These are phyloP conservation scores for Psococerastis gibbosa DNA, from an alignment of 2,888 invertebrate species.

Conservation along the genomic window DNA sequence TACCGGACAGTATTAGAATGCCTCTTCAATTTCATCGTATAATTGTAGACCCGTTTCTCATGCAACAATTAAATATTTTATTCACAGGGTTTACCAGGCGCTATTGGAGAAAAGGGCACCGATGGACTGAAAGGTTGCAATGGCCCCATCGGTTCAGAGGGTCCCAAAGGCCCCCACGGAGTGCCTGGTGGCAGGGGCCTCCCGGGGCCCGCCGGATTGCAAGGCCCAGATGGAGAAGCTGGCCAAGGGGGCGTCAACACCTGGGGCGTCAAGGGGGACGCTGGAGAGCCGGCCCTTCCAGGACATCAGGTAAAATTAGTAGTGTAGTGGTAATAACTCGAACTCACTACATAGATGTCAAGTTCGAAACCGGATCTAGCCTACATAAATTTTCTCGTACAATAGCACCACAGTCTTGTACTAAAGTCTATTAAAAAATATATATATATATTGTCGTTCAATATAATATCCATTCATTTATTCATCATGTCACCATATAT, in stretches of 20 bases:
- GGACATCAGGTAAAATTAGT: conserved; percentile 36
- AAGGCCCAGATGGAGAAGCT: conserved; percentile 37
- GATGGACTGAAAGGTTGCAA: conserved; percentile 42
- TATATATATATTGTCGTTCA: too few species aligned
- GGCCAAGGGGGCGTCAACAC: conserved; percentile 63
- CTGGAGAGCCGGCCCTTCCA: conserved; percentile 37
- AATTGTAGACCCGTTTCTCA: too few species aligned
- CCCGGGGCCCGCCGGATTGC: conserved; percentile 51
- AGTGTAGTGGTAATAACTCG: too few species aligned
- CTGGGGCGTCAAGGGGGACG: conserved; percentile 47
- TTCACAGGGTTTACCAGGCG: conserved; percentile 70
- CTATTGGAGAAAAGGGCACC: conserved; percentile 56
- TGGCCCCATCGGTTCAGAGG: conserved; percentile 40
- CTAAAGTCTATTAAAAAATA: too few species aligned
- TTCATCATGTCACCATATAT: too few species aligned
- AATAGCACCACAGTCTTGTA: too few species aligned
- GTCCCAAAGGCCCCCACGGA: conserved; percentile 40
- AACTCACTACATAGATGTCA: too few species aligned
- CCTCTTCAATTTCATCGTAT: too few species aligned
- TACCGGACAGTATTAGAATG: too few species aligned
- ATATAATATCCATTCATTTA: too few species aligned
- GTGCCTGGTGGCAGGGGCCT: conserved; percentile 30
- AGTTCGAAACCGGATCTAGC: too few species aligned
- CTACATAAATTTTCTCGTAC: too few species aligned
- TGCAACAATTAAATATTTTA: conserved; percentile 27